Percentiles rank a stretch among this genome's conserved stretches.
phyloP scores from a whole-genome alignment of 2,113 vertebrate species.

The Syrrhaptes paradoxus region DNA sequence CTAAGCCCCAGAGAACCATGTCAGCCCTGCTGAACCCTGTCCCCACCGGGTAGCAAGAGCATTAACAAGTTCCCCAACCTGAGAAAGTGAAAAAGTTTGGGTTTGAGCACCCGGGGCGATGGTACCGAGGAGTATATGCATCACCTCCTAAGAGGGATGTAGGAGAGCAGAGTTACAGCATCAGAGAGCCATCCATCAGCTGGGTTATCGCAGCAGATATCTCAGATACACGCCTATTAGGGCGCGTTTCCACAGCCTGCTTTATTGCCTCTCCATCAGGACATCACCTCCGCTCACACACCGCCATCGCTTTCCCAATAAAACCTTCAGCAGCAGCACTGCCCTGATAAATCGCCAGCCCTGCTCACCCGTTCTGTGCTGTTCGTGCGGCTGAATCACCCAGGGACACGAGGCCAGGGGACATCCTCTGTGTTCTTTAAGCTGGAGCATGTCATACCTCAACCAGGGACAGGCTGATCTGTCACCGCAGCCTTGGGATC shows the following conservation, averaged over 20 bases:
- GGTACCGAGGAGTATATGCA: rapidly evolving
- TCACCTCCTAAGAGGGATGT: background rate
- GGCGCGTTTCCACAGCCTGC: background rate
- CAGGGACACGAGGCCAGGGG: rapidly evolving
- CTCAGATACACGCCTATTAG: background rate
- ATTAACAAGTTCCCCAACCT: background rate
- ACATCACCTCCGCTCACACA: background rate
- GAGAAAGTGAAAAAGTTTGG: background rate
- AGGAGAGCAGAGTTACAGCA: background rate
- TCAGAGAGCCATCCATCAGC: background rate
- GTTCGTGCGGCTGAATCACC: background rate
- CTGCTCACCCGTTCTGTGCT: background rate
- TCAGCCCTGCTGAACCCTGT: background rate
- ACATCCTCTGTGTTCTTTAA: background rate
- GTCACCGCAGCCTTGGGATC: background rate
- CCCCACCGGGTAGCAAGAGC: background rate
- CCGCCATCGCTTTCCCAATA: background rate
- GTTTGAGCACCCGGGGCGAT: background rate
- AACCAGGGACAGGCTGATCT: background rate
- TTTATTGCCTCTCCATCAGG: background rate
- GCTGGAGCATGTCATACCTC: background rate
- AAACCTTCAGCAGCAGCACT: background rate
- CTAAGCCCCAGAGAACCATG: background rate
- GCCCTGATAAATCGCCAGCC: background rate
- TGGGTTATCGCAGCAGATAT: background rate